Evolutionary conservation across 2,113 vertebrate species (phyloP).

Genomic region (Cervus canadensis): DNA sequence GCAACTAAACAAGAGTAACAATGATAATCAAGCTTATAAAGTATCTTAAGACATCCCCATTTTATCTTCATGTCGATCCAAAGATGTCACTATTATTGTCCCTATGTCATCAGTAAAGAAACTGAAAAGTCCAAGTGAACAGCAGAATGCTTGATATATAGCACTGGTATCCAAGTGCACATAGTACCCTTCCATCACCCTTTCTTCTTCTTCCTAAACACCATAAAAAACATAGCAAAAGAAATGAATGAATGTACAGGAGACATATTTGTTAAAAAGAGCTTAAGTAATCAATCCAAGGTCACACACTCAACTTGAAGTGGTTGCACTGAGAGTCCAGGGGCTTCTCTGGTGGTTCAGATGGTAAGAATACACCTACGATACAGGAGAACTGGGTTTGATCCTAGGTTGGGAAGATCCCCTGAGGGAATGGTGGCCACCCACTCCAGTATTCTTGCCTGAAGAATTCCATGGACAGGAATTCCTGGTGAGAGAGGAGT

Average conservation of each 20-base stretch:
- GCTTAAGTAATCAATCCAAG: background rate
- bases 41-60: conserved; percentile 1
- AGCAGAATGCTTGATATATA: background rate
- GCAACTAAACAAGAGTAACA: background rate
- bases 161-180: background rate
- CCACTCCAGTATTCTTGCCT: background rate
- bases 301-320: background rate
- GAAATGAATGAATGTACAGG: conserved; percentile 37
- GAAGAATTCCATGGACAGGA: background rate
- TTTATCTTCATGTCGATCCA: background rate
- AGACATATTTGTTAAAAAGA: background rate
- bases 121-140: background rate
- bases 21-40: background rate
- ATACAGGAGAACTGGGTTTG: background rate
- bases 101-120: background rate
- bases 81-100: background rate
- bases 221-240: conserved; percentile 40
- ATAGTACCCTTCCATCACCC: conserved; percentile 14
- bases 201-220: conserved; percentile 31
- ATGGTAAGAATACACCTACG: background rate
- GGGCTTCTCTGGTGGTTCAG: background rate
- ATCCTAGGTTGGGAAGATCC: background rate
- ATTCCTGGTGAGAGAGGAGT: background rate
- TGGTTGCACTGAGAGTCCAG: background rate
- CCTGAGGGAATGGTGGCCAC: background rate